Base-by-base conservation (phyloP, 2,888 invertebrate genomes). In the Spodoptera littoralis region DNA sequence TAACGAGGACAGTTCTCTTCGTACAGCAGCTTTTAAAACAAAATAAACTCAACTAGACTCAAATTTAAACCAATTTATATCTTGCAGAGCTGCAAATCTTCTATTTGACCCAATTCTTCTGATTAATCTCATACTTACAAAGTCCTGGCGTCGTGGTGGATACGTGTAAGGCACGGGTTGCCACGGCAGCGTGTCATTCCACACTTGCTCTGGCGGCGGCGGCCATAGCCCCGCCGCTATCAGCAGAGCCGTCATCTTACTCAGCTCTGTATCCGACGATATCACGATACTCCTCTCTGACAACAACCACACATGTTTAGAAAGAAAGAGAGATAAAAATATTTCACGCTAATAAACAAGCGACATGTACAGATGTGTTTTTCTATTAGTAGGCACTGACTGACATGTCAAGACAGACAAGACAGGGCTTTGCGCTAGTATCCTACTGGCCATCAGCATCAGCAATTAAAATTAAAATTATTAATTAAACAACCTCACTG, bases 161-260 rank as follows among this genome's bases (percentile, higher is more conserved):
- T 94, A 95, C 1, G 87, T 90, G 70, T 95, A 95, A 6, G 97
- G 96, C 61, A 97, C 95, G 0, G 97, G 97, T 81, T 96, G 96
- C 94, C 94, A 94, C 59, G 79, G 95, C 91, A 97, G 60, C 57
- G 88, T 85, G 88, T 89, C 84, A 87, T 90, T 95, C 96, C 96
- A 96, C 59, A 86, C 73, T 74, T 94, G 91, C 57, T 88, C 88
- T 6, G 78, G 70, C 8, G 90, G 82, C 1, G 97, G 96, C 5
- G 96, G 96, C 94, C 96, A 97, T 22, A 97, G 86, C 0, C 96
- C 97, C 2, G 97, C 96, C 52, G 97, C 92, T 77, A 97, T 96
- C 71, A 97, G 87, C 61, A 96, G 92, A 0, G 96, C 96, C 43
- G 97, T 96, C 95, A 96, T 97, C 88, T 97, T 96, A 24, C 97